phyloP scores from a whole-genome alignment of 2,888 invertebrate genomes.

The Troilus luridus region DNA sequence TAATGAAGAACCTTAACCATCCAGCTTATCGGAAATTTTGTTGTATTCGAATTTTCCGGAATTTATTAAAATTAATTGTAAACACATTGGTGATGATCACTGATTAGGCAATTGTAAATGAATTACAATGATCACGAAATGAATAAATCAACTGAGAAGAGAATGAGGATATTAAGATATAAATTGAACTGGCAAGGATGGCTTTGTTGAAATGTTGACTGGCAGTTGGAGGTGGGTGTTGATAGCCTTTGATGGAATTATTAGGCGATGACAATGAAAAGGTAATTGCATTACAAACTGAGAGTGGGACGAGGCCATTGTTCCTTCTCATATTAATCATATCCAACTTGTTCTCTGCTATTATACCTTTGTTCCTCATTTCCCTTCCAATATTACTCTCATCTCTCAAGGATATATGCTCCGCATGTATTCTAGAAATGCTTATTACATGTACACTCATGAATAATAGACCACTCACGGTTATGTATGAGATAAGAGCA shows the following conservation, averaged over 20 bases:
- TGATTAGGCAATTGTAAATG: no score
- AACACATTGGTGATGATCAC: no score
- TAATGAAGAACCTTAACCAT: no score
- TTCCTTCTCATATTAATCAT: neutral
- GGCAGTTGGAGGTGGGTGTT: neutral
- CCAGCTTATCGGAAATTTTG: no score
- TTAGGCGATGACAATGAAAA: conserved; percentile 17
- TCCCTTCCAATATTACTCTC: neutral
- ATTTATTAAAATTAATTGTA: no score
- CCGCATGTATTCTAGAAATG: neutral
- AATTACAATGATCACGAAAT: no score
- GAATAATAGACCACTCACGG: neutral
- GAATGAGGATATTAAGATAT: neutral
- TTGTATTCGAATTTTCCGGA: no score
- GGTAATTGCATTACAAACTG: conserved; percentile 8
- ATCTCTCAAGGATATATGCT: neutral
- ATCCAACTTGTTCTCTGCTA: neutral
- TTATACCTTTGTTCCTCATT: neutral
- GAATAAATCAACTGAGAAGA: no score
- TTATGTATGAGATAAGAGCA: no score
- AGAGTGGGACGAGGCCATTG: neutral
- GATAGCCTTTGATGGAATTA: neutral
- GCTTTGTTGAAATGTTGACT: conserved; percentile 18
- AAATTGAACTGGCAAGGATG: neutral
- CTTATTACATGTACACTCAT: neutral